phyloP scores from a whole-genome alignment of 2,888 invertebrate species.

The Eupithecia inturbata region DNA sequence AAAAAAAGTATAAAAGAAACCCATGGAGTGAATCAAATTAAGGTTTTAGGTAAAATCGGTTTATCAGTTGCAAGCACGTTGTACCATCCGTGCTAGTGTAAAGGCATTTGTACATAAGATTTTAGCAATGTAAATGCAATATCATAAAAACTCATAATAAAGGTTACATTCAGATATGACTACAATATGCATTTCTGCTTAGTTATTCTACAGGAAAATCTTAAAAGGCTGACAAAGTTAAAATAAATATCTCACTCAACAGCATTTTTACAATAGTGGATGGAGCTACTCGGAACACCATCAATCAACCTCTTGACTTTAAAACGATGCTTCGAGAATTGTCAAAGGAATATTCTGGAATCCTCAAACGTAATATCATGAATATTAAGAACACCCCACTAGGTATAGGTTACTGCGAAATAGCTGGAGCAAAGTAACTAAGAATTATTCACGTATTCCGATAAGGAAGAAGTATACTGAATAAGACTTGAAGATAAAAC shows the following conservation, averaged over 20 bases:
- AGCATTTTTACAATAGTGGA: conserved; percentile 5
- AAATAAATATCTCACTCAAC: neutral
- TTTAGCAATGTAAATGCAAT: neutral
- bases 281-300: conserved; percentile 15
- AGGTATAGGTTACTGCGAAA: conserved; percentile 7
- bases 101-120: neutral
- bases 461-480: neutral
- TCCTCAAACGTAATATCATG: conserved; percentile 31
- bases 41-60: no score
- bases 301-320: conserved; percentile 28
- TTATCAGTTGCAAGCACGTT: no score
- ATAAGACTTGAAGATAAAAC: neutral
- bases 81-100: neutral
- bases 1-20: no score
- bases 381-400: conserved; percentile 31
- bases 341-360: conserved; percentile 36
- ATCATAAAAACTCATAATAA: neutral
- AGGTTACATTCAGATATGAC: neutral
- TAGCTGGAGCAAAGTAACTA: conserved; percentile 5
- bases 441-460: neutral
- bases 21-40: no score
- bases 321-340: conserved; percentile 32
- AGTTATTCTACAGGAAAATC: neutral
- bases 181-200: neutral
- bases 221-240: neutral